Conservation (phyloP, 30 jellyfish, hydroid and myxozoan genomes). For the Nemopilema nomurai region DNA sequence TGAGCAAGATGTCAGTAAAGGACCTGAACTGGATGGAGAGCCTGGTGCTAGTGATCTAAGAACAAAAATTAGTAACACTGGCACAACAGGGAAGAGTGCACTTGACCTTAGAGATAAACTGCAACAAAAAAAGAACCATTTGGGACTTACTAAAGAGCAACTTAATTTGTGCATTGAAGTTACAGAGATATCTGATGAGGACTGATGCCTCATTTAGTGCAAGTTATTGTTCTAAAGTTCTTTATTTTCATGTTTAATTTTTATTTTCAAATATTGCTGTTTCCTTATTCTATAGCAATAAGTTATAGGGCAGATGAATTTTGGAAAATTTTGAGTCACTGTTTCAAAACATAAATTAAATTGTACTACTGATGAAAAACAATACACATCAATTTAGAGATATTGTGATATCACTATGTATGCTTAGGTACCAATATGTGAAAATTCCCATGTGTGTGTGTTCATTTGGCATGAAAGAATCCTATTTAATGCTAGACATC, state of each 20-base stretch:
- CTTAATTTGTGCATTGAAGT: constrained; percentile 81
- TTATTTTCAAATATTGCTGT: neutral
- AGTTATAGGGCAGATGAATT: no score
- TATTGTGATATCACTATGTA: no score
- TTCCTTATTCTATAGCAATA: no score
- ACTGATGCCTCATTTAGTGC: no score
- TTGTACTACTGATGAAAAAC: no score
- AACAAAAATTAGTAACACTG: constrained; percentile 25
- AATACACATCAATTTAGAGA: no score
- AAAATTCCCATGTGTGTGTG: neutral
- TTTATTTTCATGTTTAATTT: neutral
- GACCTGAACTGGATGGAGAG: constrained; percentile 31
- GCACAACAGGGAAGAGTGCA: neutral
- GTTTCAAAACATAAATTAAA: no score
- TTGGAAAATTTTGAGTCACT: no score
- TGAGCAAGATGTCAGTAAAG: no score
- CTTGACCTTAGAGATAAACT: constrained; percentile 37
- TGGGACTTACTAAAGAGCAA: constrained; percentile 65
- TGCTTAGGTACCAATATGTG: no score
- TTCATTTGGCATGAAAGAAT: neutral
- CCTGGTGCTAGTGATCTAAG: constrained; percentile 17
- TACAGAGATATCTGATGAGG: constrained; percentile 79
- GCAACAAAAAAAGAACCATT: constrained; percentile 41
- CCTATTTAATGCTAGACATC: neutral
- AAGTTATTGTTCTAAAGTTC: no score